phyloP scores from a whole-genome alignment of 2,888 invertebrate genomes.

The Pteria penguin region DNA sequence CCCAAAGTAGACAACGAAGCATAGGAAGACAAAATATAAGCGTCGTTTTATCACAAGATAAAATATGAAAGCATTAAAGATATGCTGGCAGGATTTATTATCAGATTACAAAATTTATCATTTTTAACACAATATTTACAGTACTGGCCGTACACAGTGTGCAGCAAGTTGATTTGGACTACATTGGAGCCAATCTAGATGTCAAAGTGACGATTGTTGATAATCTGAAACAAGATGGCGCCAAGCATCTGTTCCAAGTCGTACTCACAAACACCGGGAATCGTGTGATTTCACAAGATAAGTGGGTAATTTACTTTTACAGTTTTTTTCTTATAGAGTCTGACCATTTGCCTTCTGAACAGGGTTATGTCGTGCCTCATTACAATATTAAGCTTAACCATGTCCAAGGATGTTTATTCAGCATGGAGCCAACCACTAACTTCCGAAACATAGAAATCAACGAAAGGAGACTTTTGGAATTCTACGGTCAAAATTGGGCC shows the following conservation, averaged over 20 bases:
- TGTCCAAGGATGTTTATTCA: constrained; percentile 66
- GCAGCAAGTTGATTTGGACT: constrained; percentile 45
- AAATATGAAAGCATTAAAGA: too few relatives aligned
- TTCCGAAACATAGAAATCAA: constrained; percentile 57
- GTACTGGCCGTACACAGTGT: not conserved
- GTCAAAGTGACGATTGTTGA: constrained; percentile 50
- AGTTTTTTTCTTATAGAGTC: constrained; percentile 71
- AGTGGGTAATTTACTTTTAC: constrained; percentile 66
- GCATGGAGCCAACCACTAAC: constrained; percentile 53
- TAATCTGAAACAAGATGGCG: constrained; percentile 48
- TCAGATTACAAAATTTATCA: too few relatives aligned
- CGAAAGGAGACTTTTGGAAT: constrained; percentile 51
- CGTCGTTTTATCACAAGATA: too few relatives aligned
- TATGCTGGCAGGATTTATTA: too few relatives aligned
- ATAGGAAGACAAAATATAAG: too few relatives aligned
- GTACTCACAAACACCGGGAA: constrained; percentile 47
- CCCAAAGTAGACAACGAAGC: too few relatives aligned
- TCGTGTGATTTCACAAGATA: constrained; percentile 39
- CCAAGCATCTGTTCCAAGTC: constrained; percentile 50
- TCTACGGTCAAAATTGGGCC: constrained; percentile 67
- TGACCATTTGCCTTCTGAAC: constrained; percentile 52
- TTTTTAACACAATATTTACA: too few relatives aligned
- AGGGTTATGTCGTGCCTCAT: constrained; percentile 47
- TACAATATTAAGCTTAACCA: constrained; percentile 60
- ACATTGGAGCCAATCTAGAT: constrained; percentile 45